These are phyloP conservation scores for Resseliella maxima DNA, from an alignment of 2,888 invertebrate species.

Conservation along the genomic window DNA sequence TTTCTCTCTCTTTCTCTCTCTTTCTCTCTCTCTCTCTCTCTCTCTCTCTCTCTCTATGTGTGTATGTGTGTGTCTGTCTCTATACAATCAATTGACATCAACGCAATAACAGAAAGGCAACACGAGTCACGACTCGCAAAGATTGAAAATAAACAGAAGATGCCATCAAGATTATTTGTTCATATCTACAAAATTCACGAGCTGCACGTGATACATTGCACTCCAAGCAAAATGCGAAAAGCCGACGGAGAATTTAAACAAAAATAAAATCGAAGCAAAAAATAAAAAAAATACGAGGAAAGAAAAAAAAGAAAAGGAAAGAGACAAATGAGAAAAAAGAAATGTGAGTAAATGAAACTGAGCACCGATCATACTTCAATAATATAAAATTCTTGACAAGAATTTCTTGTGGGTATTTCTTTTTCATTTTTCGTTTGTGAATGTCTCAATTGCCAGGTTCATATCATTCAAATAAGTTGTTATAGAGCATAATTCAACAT, in stretches of 20 bases:
- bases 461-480: not conserved
- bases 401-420: not conserved
- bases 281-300: too few relatives aligned
- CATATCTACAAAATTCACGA: not conserved
- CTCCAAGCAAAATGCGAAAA: not conserved
- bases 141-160: constrained; percentile 42
- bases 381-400: not conserved
- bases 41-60: too few relatives aligned
- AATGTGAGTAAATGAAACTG: not conserved
- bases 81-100: not conserved
- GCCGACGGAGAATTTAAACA: not conserved
- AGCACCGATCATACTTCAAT: not conserved
- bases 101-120: not conserved
- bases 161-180: not conserved
- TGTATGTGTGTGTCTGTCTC: not conserved
- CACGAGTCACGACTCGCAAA: not conserved
- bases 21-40: too few relatives aligned
- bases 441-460: not conserved
- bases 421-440: not conserved
- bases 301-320: too few relatives aligned
- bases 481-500: constrained; percentile 23
- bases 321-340: too few relatives aligned
- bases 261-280: not conserved
- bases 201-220: constrained; percentile 35
- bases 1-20: too few relatives aligned